Conservation (phyloP, 2,888 invertebrate species). For the Xanthia togata region DNA sequence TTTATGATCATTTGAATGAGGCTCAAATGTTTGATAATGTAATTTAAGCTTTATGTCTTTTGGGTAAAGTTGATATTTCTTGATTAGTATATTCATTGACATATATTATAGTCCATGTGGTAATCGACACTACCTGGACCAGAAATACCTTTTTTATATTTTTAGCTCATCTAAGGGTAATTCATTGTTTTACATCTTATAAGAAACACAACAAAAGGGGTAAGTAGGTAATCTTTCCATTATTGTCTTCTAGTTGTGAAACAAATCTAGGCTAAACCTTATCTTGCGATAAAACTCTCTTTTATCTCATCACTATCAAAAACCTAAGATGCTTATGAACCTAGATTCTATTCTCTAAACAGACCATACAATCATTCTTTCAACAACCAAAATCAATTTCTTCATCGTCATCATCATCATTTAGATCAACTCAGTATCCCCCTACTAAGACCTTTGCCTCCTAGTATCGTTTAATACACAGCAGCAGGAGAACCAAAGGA, state of each 20-base stretch:
- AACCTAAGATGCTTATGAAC: not conserved
- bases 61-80: not conserved
- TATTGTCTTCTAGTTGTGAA: constrained; percentile 4
- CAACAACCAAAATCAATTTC: not conserved
- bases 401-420: not conserved
- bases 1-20: not conserved
- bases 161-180: not conserved
- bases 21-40: not conserved
- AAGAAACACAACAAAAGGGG: not conserved
- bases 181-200: not conserved
- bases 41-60: not conserved
- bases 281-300: not conserved
- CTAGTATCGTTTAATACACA: not conserved
- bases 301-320: not conserved
- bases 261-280: not conserved
- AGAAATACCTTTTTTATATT: not conserved
- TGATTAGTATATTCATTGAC: not conserved
- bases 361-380: not conserved
- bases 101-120: not conserved
- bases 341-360: too few relatives aligned
- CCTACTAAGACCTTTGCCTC: not conserved
- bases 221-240: not conserved
- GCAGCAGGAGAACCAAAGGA: too few relatives aligned
- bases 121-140: not conserved
- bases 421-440: not conserved